Conservation (phyloP, 2,888 invertebrate species). For the Laothoe populi region DNA sequence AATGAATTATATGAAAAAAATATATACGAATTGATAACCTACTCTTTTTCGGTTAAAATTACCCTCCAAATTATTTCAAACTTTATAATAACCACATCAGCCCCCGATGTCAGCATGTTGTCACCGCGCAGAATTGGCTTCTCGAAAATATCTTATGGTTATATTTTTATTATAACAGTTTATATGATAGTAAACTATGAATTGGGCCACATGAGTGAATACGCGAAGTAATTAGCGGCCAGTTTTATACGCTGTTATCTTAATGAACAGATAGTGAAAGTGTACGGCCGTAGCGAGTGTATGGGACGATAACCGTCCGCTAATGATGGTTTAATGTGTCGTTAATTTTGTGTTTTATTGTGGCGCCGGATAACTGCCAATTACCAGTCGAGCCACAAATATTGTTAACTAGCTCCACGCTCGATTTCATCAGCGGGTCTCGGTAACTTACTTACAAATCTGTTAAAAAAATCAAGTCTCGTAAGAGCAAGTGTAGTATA, state of each 20-base stretch:
- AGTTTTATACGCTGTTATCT: constrained; percentile 10
- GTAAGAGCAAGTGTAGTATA: no score
- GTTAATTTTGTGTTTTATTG: constrained; percentile 15
- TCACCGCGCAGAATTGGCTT: neutral
- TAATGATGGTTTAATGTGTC: constrained; percentile 18
- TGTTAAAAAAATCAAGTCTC: no score
- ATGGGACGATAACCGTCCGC: neutral
- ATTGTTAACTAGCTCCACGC: neutral
- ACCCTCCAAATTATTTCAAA: no score
- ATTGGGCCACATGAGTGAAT: neutral
- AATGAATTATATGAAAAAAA: no score
- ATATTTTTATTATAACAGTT: neutral
- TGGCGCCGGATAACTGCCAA: neutral
- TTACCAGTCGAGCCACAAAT: neutral
- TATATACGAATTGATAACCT: no score
- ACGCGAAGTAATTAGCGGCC: neutral
- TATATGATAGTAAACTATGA: neutral
- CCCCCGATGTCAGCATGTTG: no score
- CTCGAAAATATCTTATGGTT: neutral
- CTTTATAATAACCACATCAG: no score
- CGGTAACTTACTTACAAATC: no score
- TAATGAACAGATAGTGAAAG: constrained; percentile 1
- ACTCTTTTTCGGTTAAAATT: no score
- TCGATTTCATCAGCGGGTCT: no score
- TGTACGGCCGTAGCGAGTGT: neutral